phyloP scores from a whole-genome alignment of 1,140 invertebrate species.

The Sesamia nonagrioides region DNA sequence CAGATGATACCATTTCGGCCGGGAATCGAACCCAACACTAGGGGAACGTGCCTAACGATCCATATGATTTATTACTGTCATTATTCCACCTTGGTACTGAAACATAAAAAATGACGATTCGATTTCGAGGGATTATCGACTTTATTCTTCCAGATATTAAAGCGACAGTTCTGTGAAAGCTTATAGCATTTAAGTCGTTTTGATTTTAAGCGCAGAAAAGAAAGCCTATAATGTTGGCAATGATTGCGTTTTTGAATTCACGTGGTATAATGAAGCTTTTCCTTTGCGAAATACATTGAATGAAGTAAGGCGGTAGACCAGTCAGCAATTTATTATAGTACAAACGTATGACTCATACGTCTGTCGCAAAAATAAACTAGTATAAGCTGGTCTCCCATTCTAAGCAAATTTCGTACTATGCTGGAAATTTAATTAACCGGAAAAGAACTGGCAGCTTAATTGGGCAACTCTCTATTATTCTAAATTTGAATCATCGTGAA shows the following conservation, averaged over 20 bases:
- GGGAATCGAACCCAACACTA: conserved; percentile 83
- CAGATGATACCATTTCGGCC: conserved; percentile 86
- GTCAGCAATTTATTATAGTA: background rate
- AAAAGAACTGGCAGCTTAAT: no score
- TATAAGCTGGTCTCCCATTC: no score
- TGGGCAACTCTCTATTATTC: no score
- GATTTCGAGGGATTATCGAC: background rate
- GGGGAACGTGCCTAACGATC: conserved; percentile 84
- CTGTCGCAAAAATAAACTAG: no score
- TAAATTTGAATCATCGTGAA: no score
- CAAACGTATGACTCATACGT: no score
- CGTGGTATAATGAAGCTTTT: conserved; percentile 38
- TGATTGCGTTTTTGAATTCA: conserved; percentile 76
- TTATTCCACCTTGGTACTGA: conserved; percentile 63
- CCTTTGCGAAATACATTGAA: conserved; percentile 22
- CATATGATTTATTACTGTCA: conserved; percentile 87
- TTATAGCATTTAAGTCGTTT: conserved; percentile 45
- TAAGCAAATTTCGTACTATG: no score
- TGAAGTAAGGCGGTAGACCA: conserved; percentile 1
- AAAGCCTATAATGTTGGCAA: conserved; percentile 66
- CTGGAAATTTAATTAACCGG: no score
- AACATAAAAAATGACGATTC: conserved; percentile 30
- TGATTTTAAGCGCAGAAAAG: conserved; percentile 53
- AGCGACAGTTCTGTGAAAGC: background rate
- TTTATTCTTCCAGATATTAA: background rate